These are phyloP conservation scores for Columbina picui DNA, from an alignment of 2,113 vertebrate genomes.

Conservation along the genomic window DNA sequence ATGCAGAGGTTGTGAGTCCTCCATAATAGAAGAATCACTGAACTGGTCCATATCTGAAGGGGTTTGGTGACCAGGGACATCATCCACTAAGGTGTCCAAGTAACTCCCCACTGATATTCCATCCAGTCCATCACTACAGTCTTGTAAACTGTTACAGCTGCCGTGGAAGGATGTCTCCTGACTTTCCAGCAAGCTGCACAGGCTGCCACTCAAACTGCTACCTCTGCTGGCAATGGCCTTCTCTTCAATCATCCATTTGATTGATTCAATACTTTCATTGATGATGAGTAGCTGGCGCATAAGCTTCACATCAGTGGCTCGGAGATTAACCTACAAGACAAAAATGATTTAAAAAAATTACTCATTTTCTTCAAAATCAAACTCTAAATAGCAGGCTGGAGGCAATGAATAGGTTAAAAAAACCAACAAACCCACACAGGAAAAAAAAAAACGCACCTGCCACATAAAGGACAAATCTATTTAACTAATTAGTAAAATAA, in stretches of 20 bases:
- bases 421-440: no score
- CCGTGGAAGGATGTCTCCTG: slow-evolving; percentile 86
- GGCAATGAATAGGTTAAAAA: not conserved
- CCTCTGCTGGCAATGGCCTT: slow-evolving; percentile 87
- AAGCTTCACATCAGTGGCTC: slow-evolving; percentile 90
- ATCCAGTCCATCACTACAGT: slow-evolving; percentile 87
- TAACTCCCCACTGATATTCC: slow-evolving; percentile 94
- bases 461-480: not conserved
- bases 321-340: slow-evolving; percentile 82
- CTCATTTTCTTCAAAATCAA: not conserved
- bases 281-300: slow-evolving; percentile 96
- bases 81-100: slow-evolving; percentile 92
- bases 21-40: slow-evolving; percentile 79
- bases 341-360: not conserved
- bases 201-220: slow-evolving; percentile 90
- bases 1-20: slow-evolving; percentile 78
- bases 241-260: slow-evolving; percentile 96
- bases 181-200: slow-evolving; percentile 92
- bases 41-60: slow-evolving; percentile 86
- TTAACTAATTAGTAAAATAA: not conserved
- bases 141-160: slow-evolving; percentile 88
- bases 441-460: not conserved
- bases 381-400: not conserved
- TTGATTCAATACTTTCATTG: slow-evolving; percentile 95
- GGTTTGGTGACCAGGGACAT: slow-evolving; percentile 84